phyloP scores from a whole-genome alignment of 2,888 invertebrate genomes.

The Schrankia costaestrigalis region DNA sequence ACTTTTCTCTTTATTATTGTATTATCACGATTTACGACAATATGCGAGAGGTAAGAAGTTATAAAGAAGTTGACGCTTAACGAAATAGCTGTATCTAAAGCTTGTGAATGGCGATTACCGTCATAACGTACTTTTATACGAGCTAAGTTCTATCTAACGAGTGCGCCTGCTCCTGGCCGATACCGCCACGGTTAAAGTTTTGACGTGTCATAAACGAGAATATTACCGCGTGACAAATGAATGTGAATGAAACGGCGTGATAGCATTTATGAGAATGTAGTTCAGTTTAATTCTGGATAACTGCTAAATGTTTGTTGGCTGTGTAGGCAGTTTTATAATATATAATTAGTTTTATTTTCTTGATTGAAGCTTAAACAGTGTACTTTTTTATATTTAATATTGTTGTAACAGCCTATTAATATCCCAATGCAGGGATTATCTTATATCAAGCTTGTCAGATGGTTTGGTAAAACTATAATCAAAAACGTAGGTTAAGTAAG shows the following conservation, averaged over 20 bases:
- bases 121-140: constrained; percentile 37
- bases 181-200: constrained; percentile 28
- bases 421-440: too few species aligned
- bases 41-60: constrained; percentile 8
- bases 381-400: too few species aligned
- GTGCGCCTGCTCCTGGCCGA: constrained; percentile 17
- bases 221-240: constrained; percentile 30
- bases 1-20: constrained; percentile 1
- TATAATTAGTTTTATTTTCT: too few species aligned
- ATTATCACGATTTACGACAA: constrained; percentile 2
- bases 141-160: constrained; percentile 29
- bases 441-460: too few species aligned
- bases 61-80: constrained; percentile 13
- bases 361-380: too few species aligned
- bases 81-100: constrained; percentile 13
- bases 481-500: too few species aligned
- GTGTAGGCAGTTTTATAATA: too few species aligned
- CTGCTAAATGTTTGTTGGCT: too few species aligned
- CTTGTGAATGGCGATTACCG: constrained; percentile 18
- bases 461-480: too few species aligned
- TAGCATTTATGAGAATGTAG: constrained; percentile 5
- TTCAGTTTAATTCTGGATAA: too few species aligned
- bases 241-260: constrained; percentile 20
- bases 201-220: constrained; percentile 30
- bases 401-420: too few species aligned